A percentile compares a stretch with the other conserved stretches of the same genome.
Conservation (phyloP, 1,140 invertebrate genomes). For the Steinernema khuongi region DNA sequence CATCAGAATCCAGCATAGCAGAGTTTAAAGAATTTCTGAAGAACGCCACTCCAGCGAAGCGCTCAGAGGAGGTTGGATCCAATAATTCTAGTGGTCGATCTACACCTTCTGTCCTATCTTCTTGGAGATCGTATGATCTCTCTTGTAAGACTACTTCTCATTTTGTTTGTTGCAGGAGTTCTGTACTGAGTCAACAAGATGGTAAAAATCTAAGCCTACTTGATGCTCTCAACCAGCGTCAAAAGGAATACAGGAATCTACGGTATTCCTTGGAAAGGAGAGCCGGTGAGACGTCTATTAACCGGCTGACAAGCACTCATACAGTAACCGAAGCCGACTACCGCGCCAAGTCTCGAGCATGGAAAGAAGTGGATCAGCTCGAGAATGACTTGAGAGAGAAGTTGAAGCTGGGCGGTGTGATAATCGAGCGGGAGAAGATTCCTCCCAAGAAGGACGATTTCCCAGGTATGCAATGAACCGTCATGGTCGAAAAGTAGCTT, state of each 20-base stretch:
- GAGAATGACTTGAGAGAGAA: not conserved
- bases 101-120: not conserved
- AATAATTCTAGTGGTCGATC: not conserved
- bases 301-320: no score
- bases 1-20: not conserved
- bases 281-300: no score
- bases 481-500: not conserved
- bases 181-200: no score
- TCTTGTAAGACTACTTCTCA: no score
- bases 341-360: not conserved
- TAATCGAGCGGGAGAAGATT: not conserved
- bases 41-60: not conserved
- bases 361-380: not conserved
- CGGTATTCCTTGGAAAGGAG: no score
- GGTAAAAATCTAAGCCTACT: no score
- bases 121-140: not conserved
- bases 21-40: not conserved
- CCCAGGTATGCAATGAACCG: constrained; percentile 20
- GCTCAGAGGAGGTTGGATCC: not conserved
- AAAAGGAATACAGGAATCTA: no score
- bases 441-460: constrained; percentile 27
- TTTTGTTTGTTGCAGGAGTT: no score
- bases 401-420: no score
- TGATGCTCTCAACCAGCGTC: no score
- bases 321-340: not conserved